A percentile compares a stretch with the other conserved stretches of the same genome.
Conservation (phyloP, 35 echinoderm and acorn worm genomes). For the Ptychodera flava region DNA sequence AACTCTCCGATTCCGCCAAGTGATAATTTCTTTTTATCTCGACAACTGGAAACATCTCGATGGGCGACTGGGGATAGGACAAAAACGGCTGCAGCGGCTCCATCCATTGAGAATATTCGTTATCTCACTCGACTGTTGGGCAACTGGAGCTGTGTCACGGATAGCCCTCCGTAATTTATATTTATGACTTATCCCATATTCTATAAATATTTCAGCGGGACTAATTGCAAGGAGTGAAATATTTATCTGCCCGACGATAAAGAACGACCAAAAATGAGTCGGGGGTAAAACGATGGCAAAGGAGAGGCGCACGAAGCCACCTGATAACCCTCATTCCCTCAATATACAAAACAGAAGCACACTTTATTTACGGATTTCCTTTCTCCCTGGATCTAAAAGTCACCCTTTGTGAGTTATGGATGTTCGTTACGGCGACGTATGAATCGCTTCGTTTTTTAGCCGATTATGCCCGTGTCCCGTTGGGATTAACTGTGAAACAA, state of each 20-base stretch:
- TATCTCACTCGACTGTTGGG: not conserved
- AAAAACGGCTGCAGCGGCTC: no score
- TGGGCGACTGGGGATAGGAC: no score
- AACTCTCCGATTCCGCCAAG: not conserved
- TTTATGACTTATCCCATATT: not conserved
- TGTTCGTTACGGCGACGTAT: no score
- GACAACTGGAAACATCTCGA: not conserved
- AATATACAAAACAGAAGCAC: not conserved
- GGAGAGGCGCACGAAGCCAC: not conserved
- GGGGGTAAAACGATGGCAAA: not conserved
- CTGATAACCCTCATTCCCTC: not conserved
- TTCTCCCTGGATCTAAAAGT: not conserved
- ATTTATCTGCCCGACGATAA: not conserved
- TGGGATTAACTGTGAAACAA: no score
- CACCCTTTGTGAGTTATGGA: not conserved
- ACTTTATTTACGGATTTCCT: not conserved
- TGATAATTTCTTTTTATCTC: not conserved
- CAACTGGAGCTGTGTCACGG: not conserved
- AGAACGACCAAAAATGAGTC: not conserved
- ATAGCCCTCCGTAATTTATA: not conserved
- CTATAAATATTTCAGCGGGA: not conserved
- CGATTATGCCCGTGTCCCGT: no score
- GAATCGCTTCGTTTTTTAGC: no score
- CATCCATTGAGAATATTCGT: not conserved
- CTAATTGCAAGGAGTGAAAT: not conserved